A percentile compares a stretch with the other conserved stretches of the same genome.
Conservation (phyloP, 1,140 invertebrate species). For the Zaprionus nigranus region DNA sequence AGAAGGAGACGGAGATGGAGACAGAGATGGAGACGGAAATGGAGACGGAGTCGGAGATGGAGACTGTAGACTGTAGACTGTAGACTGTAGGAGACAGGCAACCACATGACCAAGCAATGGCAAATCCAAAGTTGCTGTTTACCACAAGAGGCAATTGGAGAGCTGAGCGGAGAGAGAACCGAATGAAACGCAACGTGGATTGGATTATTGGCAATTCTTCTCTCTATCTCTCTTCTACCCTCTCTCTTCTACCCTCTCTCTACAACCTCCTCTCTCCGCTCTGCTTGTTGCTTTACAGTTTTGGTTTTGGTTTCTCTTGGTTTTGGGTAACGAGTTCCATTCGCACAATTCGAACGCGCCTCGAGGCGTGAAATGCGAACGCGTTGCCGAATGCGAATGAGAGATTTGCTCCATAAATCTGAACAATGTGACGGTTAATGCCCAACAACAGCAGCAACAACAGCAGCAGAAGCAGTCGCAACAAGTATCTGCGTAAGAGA, state of each 20-base stretch:
- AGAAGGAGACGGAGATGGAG: conserved; percentile 15
- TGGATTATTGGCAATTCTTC: conserved; percentile 44
- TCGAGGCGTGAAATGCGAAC: conserved; percentile 29
- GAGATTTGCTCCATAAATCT: conserved; percentile 77
- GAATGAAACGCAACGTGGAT: conserved; percentile 12
- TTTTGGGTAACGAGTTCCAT: conserved; percentile 73
- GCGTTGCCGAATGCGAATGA: conserved; percentile 4
- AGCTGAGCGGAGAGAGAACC: conserved; percentile 1
- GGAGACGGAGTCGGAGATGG: conserved; percentile 11
- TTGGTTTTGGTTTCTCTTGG: conserved; percentile 10
- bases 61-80: conserved; percentile 15
- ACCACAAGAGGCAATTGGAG: conserved; percentile 14
- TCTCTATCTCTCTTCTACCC: background rate
- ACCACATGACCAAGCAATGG: conserved; percentile 11
- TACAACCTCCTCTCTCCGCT: background rate
- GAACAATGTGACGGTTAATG: conserved; percentile 66
- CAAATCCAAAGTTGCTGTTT: conserved; percentile 43
- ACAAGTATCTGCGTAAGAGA: conserved; percentile 60
- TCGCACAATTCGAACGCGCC: conserved; percentile 66
- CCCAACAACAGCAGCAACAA: conserved; percentile 29
- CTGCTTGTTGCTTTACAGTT: background rate
- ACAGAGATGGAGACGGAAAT: conserved; percentile 19
- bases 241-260: background rate
- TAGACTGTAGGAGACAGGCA: conserved; percentile 3
- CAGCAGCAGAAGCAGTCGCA: background rate